phyloP scores from a whole-genome alignment of 2,888 invertebrate species.

The Tineola bisselliella region DNA sequence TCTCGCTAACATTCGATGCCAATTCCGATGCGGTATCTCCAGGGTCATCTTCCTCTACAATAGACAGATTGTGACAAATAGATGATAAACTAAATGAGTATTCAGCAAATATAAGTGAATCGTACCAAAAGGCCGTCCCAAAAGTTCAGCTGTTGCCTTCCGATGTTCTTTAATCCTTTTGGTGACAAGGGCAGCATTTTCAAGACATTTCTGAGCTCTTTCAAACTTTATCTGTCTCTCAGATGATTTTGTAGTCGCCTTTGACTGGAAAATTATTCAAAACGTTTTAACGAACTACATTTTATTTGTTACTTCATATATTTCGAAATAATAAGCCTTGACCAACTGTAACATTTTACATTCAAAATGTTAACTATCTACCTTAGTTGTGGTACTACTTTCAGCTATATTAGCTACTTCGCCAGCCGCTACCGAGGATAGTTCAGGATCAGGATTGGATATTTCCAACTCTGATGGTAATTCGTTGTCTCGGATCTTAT shows the following conservation, averaged over 20 bases:
- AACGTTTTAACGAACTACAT: background rate
- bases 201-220: slow-evolving; percentile 56
- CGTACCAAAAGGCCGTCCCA: slow-evolving; percentile 54
- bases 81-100: too few species aligned
- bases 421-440: slow-evolving; percentile 2
- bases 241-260: slow-evolving; percentile 34
- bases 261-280: background rate
- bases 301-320: background rate
- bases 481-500: background rate
- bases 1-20: slow-evolving; percentile 56
- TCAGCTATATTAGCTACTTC: background rate
- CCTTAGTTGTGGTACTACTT: background rate
- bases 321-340: background rate
- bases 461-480: background rate
- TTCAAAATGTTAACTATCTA: background rate
- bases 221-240: slow-evolving; percentile 58
- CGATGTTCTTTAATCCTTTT: slow-evolving; percentile 59
- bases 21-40: slow-evolving; percentile 52
- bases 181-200: slow-evolving; percentile 62
- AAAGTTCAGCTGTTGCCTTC: slow-evolving; percentile 57
- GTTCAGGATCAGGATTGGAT: background rate
- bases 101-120: too few species aligned
- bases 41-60: slow-evolving; percentile 46
- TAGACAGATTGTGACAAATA: too few species aligned
- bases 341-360: background rate